These are phyloP conservation scores for Lucilia cuprina DNA, from an alignment of 1,140 invertebrate genomes.

Conservation along the genomic window DNA sequence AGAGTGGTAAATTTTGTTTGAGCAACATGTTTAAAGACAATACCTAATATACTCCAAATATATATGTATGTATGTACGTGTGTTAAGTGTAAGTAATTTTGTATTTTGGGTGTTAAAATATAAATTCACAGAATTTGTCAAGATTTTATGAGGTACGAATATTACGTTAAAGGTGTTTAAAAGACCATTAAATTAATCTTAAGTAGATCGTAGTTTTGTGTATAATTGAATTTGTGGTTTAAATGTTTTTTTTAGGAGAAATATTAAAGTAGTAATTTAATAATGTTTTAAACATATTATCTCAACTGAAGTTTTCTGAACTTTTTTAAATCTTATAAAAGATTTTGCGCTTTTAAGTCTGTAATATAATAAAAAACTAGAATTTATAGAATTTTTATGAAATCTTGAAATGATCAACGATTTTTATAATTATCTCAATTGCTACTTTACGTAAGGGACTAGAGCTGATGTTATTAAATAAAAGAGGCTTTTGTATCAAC, in stretches of 20 bases:
- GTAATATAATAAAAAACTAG: no score
- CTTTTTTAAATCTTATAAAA: no score
- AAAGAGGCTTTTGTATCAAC: no score
- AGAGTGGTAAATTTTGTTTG: background rate
- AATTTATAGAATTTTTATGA: no score
- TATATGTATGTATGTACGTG: background rate
- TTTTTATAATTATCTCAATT: no score
- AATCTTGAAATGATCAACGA: no score
- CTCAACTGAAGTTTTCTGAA: no score
- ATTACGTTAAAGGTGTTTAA: background rate
- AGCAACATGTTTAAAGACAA: background rate
- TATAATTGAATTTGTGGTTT: background rate
- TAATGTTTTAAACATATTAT: no score
- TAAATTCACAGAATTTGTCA: conserved; percentile 28
- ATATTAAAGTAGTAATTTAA: no score
- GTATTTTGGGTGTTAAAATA: conserved; percentile 26
- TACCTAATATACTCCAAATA: background rate
- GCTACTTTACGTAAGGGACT: no score
- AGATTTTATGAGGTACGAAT: conserved; percentile 22
- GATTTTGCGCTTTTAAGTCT: no score
- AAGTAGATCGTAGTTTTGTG: background rate
- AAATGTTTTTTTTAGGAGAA: background rate
- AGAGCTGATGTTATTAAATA: no score
- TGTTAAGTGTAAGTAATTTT: conserved; percentile 21
- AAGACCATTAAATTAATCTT: background rate